Evolutionary conservation across 2,113 vertebrate genomes (phyloP).

Genomic region (Platycercus adscitus): DNA sequence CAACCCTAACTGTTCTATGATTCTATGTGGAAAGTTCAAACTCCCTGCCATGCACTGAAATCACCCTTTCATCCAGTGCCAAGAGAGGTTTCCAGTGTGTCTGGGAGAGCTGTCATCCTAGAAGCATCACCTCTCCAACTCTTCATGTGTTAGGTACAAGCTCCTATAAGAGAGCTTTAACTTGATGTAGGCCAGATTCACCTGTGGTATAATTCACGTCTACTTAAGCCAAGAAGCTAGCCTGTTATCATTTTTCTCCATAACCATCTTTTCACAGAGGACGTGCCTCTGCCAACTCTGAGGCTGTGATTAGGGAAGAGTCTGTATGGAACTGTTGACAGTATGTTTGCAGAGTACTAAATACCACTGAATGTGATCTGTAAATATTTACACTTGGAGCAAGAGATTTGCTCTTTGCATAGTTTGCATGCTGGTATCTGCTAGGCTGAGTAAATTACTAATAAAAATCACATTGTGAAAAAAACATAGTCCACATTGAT

Average conservation of each 20-base stretch:
- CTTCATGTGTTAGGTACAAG: background rate
- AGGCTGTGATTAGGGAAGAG: conserved; percentile 11
- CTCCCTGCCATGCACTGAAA: background rate
- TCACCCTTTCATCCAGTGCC: background rate
- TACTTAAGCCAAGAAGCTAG: conserved; percentile 4
- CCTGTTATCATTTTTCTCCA: background rate
- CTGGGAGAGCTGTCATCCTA: background rate
- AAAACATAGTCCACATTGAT: background rate
- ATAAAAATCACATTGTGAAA: background rate
- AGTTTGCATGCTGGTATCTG: conserved; percentile 44
- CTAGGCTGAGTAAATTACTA: conserved; percentile 35
- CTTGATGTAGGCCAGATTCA: background rate
- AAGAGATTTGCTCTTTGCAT: conserved; percentile 46
- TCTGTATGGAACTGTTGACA: conserved; percentile 35
- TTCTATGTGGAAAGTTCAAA: background rate
- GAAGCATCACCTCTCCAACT: background rate
- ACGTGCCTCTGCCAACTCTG: conserved; percentile 25
- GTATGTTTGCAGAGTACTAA: conserved; percentile 50
- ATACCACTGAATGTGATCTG: conserved; percentile 37
- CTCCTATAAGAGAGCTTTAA: background rate
- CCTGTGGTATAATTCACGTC: background rate
- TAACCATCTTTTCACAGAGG: conserved; percentile 8
- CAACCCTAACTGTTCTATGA: no score
- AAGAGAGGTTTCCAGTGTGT: background rate
- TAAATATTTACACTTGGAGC: conserved; percentile 56